Percentiles rank a stretch among this genome's conserved stretches.
These are phyloP conservation scores for Encarsia formosa DNA, from an alignment of 2,888 invertebrate species.

Conservation along the genomic window DNA sequence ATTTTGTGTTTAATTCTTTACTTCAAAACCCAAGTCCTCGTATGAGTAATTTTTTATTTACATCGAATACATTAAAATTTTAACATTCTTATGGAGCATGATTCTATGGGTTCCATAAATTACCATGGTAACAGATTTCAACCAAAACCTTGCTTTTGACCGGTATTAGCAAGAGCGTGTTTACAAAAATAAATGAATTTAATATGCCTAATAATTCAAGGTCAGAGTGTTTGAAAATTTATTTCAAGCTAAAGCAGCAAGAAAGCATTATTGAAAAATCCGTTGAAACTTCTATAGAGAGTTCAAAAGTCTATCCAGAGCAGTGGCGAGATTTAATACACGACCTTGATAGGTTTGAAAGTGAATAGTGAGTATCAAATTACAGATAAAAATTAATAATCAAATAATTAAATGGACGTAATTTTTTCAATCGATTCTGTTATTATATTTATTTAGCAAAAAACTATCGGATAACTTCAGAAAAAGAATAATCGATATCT, in stretches of 20 bases:
- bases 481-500: slow-evolving; percentile 30
- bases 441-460: slow-evolving; percentile 23
- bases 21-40: too few species aligned
- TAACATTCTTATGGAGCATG: too few species aligned
- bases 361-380: slow-evolving; percentile 35
- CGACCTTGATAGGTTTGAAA: slow-evolving; percentile 28
- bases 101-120: too few species aligned
- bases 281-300: slow-evolving; percentile 34
- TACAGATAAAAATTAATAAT: slow-evolving; percentile 3
- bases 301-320: slow-evolving; percentile 37
- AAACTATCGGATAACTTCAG: slow-evolving; percentile 25
- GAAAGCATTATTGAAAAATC: slow-evolving; percentile 41
- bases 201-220: slow-evolving; percentile 15
- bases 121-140: slow-evolving; percentile 21
- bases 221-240: slow-evolving; percentile 16
- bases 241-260: slow-evolving; percentile 41
- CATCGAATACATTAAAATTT: too few species aligned
- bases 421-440: slow-evolving; percentile 14
- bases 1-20: slow-evolving; percentile 4
- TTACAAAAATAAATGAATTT: too few species aligned
- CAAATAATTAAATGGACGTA: slow-evolving; percentile 1
- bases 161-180: too few species aligned
- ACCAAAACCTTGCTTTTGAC: too few species aligned
- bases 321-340: slow-evolving; percentile 32
- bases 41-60: too few species aligned